phyloP scores from a whole-genome alignment of 2,888 invertebrate species.

The Stegophylla sp. region DNA sequence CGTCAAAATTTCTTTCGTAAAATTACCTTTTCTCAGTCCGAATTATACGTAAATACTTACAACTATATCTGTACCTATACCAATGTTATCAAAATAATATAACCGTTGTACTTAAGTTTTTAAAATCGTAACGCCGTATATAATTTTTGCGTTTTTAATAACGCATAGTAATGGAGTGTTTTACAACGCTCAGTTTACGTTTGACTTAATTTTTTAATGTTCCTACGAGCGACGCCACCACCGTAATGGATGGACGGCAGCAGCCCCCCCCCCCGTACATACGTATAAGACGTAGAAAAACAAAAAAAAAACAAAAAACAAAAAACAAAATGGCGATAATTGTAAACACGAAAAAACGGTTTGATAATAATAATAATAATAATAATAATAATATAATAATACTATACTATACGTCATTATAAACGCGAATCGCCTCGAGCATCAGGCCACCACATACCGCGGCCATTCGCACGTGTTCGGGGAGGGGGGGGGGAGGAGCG shows the following conservation, averaged over 20 bases:
- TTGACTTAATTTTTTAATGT: too few relatives aligned
- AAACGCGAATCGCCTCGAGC: neutral
- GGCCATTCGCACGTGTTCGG: conserved; percentile 53
- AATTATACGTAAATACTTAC: too few relatives aligned
- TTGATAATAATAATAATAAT: conserved; percentile 9
- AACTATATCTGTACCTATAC: too few relatives aligned
- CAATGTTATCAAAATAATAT: too few relatives aligned
- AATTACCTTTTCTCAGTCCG: too few relatives aligned
- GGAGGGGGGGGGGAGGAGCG: too few relatives aligned
- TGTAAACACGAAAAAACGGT: conserved; percentile 38
- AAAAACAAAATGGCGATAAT: conserved; percentile 53
- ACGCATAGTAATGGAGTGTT: neutral
- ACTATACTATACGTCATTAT: too few relatives aligned
- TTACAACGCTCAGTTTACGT: neutral
- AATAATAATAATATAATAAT: neutral
- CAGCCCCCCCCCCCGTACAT: neutral
- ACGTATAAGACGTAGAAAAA: neutral
- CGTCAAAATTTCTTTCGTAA: too few relatives aligned
- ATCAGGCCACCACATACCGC: neutral
- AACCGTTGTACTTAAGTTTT: neutral
- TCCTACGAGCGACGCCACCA: too few relatives aligned
- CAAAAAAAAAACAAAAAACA: too few relatives aligned
- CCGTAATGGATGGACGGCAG: too few relatives aligned
- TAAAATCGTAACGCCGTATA: neutral
- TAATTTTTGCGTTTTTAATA: conserved; percentile 20